Evolutionary conservation across 2,113 vertebrate genomes (phyloP).

Genomic region (Pontoporia blainvillei): DNA sequence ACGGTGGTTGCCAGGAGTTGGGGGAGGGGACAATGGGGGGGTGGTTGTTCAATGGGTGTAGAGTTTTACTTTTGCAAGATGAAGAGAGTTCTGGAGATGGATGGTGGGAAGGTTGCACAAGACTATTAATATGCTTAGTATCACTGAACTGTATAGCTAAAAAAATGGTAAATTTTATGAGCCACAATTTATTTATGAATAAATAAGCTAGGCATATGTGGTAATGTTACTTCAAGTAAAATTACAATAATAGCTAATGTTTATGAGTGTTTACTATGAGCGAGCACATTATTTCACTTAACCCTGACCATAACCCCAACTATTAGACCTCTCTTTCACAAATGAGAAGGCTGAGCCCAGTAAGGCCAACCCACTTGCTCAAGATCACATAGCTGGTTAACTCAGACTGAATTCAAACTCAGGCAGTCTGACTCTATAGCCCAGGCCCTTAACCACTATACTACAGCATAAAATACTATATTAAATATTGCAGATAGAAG

Average conservation of each 20-base stretch:
- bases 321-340: neutral
- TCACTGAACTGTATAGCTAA: neutral
- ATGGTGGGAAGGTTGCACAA: neutral
- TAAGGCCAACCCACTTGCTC: neutral
- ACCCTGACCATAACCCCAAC: neutral
- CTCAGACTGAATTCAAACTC: constrained; percentile 6
- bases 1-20: neutral
- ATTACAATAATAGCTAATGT: neutral
- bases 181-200: neutral
- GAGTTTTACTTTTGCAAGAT: neutral
- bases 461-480: neutral
- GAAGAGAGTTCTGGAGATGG: neutral
- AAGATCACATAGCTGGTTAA: neutral
- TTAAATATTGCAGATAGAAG: neutral
- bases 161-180: neutral
- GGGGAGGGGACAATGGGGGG: neutral
- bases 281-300: neutral
- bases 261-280: constrained; percentile 15
- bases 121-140: neutral
- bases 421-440: neutral
- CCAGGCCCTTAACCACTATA: neutral
- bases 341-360: neutral
- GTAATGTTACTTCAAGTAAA: neutral
- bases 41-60: neutral
- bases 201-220: neutral